Evolutionary conservation across 2,888 invertebrate genomes (phyloP).

Genomic region (Anoncus sp.): DNA sequence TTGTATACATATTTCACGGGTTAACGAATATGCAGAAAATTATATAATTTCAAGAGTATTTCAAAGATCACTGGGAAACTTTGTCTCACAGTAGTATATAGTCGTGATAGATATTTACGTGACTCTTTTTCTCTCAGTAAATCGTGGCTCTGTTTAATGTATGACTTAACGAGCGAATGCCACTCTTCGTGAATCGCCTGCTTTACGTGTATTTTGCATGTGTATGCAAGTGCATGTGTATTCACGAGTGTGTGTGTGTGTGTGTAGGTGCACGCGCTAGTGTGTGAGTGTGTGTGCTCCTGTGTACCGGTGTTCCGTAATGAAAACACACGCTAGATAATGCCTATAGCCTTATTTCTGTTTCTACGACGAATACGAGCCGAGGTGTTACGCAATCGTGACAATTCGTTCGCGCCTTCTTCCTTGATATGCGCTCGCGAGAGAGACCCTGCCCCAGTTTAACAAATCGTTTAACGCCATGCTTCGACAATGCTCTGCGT

Average conservation of each 20-base stretch:
- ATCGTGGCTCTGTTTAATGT: slow-evolving; percentile 53
- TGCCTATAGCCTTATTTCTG: slow-evolving; percentile 17
- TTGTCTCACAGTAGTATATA: slow-evolving; percentile 29
- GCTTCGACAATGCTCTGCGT: slow-evolving; percentile 5
- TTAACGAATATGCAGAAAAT: not conserved
- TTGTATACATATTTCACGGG: not conserved
- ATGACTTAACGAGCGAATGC: slow-evolving; percentile 55
- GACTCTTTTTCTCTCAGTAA: slow-evolving; percentile 21
- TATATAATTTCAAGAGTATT: not conserved
- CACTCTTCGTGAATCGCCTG: slow-evolving; percentile 41
- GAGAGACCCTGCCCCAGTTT: slow-evolving; percentile 56
- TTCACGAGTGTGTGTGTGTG: not conserved
- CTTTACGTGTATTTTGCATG: too few relatives aligned
- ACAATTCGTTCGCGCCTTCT: slow-evolving; percentile 54
- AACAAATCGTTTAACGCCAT: slow-evolving; percentile 46
- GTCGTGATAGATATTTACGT: slow-evolving; percentile 5
- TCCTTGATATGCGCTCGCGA: slow-evolving; percentile 38
- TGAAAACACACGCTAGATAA: slow-evolving; percentile 33
- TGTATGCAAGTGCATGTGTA: slow-evolving; percentile 12
- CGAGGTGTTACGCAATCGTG: slow-evolving; percentile 55
- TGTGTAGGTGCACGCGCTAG: not conserved
- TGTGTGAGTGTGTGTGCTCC: not conserved
- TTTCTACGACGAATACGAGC: slow-evolving; percentile 17
- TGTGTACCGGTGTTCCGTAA: slow-evolving; percentile 28
- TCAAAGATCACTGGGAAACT: slow-evolving; percentile 8